Percentiles rank a stretch among this genome's conserved stretches.
phyloP scores from a whole-genome alignment of 1,140 invertebrate genomes.

The Patella vulgata region DNA sequence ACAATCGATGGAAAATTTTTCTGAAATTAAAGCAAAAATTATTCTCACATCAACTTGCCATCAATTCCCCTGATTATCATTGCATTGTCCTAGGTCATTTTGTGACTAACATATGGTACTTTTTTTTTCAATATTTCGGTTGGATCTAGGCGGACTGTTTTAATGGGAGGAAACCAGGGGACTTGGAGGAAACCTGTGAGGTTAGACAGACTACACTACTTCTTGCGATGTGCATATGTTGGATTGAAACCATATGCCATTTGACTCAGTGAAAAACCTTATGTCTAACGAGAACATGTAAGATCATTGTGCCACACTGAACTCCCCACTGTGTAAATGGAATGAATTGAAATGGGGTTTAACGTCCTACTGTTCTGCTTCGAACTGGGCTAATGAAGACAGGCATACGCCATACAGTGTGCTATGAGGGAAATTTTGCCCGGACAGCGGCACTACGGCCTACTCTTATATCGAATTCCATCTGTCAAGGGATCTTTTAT shows the following conservation, averaged over 20 bases:
- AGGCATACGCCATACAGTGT: no score
- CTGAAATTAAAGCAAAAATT: slow-evolving; percentile 67
- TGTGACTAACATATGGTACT: not conserved
- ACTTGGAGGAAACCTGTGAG: not conserved
- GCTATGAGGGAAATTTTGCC: no score
- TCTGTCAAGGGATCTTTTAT: no score
- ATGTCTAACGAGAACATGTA: not conserved
- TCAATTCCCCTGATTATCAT: not conserved
- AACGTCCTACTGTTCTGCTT: no score
- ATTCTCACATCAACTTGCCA: slow-evolving; percentile 1
- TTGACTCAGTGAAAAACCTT: not conserved
- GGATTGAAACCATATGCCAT: not conserved
- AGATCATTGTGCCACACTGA: not conserved
- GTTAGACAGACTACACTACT: no score
- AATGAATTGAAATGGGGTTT: no score
- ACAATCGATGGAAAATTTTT: slow-evolving; percentile 79
- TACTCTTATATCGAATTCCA: no score
- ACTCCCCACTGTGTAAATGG: not conserved
- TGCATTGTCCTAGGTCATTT: not conserved
- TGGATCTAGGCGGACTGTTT: not conserved
- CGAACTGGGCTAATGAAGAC: no score
- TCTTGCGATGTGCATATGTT: no score
- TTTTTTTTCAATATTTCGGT: not conserved
- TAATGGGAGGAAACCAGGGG: not conserved
- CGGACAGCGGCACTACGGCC: no score